Conservation (phyloP, 2,113 vertebrate species). For the Erythrolamprus reginae region DNA sequence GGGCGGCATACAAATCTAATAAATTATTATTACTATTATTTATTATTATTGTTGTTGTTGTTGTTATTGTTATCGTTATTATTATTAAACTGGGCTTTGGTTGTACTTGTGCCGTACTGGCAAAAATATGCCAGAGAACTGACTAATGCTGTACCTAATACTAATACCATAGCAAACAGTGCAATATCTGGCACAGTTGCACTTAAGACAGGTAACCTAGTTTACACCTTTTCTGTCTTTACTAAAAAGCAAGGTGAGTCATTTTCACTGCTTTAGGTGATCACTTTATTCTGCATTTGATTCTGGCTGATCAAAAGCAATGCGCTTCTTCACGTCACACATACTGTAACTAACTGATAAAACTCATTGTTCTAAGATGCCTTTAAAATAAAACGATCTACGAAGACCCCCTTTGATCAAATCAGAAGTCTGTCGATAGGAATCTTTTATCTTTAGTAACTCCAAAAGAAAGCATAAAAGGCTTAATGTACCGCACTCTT, state of each 20-base stretch:
- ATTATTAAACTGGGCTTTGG: not conserved
- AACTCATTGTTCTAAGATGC: not conserved
- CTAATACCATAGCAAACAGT: not conserved
- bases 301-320: slow-evolving; percentile 5
- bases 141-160: not conserved
- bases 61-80: too few relatives aligned
- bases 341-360: not conserved
- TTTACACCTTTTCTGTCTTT: not conserved
- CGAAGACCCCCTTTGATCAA: not conserved
- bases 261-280: not conserved
- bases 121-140: not conserved
- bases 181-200: not conserved
- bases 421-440: not conserved
- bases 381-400: not conserved
- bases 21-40: too few relatives aligned
- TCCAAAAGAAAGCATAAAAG: not conserved
- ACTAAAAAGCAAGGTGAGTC: not conserved
- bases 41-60: too few relatives aligned
- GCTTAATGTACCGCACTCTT: not conserved
- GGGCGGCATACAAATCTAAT: too few relatives aligned
- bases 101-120: not conserved
- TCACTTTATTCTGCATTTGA: not conserved
- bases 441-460: not conserved
- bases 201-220: not conserved
- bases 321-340: not conserved